Evolutionary conservation across 30 jellyfish, hydroid and myxozoan genomes (phyloP), one percentile per base, ranked within the genome.

Genomic region (Aurelia aurita): DNA sequence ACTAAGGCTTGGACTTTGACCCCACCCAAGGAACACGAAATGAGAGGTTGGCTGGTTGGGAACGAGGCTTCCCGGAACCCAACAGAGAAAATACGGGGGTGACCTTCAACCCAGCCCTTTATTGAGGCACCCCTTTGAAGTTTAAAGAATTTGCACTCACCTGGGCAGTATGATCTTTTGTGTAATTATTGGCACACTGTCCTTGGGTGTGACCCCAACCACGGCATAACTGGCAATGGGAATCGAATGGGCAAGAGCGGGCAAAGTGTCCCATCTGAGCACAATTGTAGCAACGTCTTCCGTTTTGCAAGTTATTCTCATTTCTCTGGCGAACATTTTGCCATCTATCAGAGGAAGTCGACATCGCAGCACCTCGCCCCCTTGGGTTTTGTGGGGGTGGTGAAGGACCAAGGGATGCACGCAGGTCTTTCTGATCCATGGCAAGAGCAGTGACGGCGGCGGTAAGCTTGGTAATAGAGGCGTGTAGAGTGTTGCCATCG

Each of bases 61-160:
- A 15, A 28, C 34, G 19, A 76, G 22, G 19, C 71, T 53, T 23
- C 32, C 45, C 22, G 43, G 21, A 3, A 13, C 22, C 45, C 76
- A 64, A 64, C 23, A 3, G 76, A 64, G 34, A 25, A 64, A 11
- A 51, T 44, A 4, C 7, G 81, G 89, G 81, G 81, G 80, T 79
- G 82, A 79, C 82, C 81, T 79, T 63, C 71, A 79, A 79, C 59
- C 89, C 81, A 79, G 89, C 89, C 69, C 79, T 22, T 32, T 58
- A 75, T 58, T 79, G 89, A 66, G 89, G 89, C 89, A 79, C 72
- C 81, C 89, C 80, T 39, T 59, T 79, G 80, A 61, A 79, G 89
- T 79, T 79, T 79, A 62, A 79, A 79, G 87, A 46, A 75, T 35
- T 13, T 28, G 87, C 12, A 49, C 13, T 44, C 10, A 26, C 72